phyloP scores from a whole-genome alignment of 2,113 vertebrate genomes.

The Orientallactaga bullata region DNA sequence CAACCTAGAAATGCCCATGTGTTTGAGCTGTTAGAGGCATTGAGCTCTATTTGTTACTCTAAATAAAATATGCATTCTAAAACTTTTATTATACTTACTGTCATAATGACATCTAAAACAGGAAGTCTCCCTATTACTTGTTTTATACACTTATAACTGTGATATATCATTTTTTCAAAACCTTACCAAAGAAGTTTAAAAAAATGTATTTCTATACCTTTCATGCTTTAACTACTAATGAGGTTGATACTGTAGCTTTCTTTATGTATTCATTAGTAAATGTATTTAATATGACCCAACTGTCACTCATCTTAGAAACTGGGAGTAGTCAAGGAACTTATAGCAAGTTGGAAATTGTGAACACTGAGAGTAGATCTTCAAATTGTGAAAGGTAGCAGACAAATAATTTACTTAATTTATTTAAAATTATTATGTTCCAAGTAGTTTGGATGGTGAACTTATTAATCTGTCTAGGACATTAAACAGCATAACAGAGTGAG shows the following conservation, averaged over 20 bases:
- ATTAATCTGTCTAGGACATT: neutral
- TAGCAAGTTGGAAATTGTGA: neutral
- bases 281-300: neutral
- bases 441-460: neutral
- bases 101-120: slow-evolving; percentile 37
- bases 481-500: neutral
- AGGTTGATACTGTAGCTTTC: neutral
- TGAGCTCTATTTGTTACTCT: neutral
- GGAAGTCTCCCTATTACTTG: neutral
- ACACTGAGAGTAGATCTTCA: neutral
- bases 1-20: neutral
- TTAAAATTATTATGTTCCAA: slow-evolving; percentile 33
- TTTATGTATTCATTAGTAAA: neutral
- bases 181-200: neutral
- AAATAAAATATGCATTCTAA: neutral
- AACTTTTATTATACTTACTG: neutral
- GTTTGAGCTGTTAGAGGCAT: neutral
- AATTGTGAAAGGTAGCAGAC: slow-evolving; percentile 14
- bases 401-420: neutral
- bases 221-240: neutral
- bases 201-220: neutral
- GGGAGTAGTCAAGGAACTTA: neutral
- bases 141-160: neutral
- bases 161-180: slow-evolving; percentile 1
- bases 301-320: slow-evolving; percentile 1